phyloP scores from a whole-genome alignment of 2,797 vertebrate genomes.

The Tadarida brasiliensis region DNA sequence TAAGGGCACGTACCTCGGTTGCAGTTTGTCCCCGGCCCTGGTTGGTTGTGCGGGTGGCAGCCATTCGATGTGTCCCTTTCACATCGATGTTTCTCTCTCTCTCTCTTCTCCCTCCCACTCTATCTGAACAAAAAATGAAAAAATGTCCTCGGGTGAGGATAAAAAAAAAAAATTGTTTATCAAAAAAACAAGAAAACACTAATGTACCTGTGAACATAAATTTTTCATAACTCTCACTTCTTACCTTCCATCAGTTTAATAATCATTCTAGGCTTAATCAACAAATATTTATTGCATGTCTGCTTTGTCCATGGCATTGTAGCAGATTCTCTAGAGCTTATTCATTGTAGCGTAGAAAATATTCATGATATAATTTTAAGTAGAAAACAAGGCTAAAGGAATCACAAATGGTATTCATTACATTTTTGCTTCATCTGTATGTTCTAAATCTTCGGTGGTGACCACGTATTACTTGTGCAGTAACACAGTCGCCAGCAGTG shows the following conservation, averaged over 20 bases:
- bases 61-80: too few relatives aligned
- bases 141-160: too few relatives aligned
- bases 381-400: neutral
- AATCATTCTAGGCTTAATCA: neutral
- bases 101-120: too few relatives aligned
- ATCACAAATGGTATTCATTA: neutral
- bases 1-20: too few relatives aligned
- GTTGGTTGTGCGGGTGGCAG: too few relatives aligned
- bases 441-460: neutral
- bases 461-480: neutral
- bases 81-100: too few relatives aligned
- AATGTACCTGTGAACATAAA: neutral
- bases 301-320: neutral
- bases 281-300: neutral
- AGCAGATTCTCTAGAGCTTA: neutral
- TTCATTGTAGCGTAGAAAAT: neutral
- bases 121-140: too few relatives aligned
- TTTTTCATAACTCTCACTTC: neutral
- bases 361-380: neutral
- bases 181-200: neutral
- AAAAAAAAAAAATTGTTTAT: too few relatives aligned
- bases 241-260: neutral
- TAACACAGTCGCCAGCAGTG: neutral
- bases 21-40: too few relatives aligned
- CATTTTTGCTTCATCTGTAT: neutral